Conservation (phyloP, 2,888 invertebrate species). For the Peribatodes rhomboidaria region DNA sequence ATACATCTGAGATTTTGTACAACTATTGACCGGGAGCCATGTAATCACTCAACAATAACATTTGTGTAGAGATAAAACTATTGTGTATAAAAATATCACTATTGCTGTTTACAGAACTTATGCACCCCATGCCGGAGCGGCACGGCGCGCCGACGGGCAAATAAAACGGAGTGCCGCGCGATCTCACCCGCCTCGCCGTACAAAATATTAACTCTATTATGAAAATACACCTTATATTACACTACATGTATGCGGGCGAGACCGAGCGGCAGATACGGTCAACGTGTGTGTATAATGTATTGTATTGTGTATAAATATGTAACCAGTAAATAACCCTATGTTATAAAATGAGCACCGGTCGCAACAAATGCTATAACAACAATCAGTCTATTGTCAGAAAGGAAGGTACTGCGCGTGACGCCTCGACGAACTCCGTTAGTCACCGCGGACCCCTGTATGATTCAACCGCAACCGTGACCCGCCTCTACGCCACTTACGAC, state of each 20-base stretch:
- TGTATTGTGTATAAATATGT: constrained; percentile 61
- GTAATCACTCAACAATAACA: constrained; percentile 84
- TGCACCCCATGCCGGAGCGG: constrained; percentile 47
- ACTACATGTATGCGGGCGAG: constrained; percentile 64
- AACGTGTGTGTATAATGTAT: constrained; percentile 76
- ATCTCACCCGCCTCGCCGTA: constrained; percentile 66
- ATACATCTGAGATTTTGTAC: constrained; percentile 74
- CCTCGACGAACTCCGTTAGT: constrained; percentile 71
- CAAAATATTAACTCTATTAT: constrained; percentile 78
- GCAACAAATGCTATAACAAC: constrained; percentile 85
- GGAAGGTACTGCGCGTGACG: constrained; percentile 75
- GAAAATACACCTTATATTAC: constrained; percentile 76
- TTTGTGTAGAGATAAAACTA: constrained; percentile 84
- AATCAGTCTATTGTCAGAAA: constrained; percentile 86
- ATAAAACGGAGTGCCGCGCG: constrained; percentile 71
- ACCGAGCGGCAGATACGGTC: constrained; percentile 68
- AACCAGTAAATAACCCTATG: constrained; percentile 86
- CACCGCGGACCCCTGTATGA: constrained; percentile 52
- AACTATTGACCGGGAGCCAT: constrained; percentile 85
- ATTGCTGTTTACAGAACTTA: constrained; percentile 65
- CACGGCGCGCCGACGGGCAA: constrained; percentile 67
- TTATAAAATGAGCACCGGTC: constrained; percentile 84
- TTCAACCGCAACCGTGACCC: constrained; percentile 43
- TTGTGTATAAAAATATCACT: constrained; percentile 85
- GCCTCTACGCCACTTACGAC: constrained; percentile 12